Conservation (phyloP, 2,888 invertebrate genomes). For the Linyphia triangularis region DNA sequence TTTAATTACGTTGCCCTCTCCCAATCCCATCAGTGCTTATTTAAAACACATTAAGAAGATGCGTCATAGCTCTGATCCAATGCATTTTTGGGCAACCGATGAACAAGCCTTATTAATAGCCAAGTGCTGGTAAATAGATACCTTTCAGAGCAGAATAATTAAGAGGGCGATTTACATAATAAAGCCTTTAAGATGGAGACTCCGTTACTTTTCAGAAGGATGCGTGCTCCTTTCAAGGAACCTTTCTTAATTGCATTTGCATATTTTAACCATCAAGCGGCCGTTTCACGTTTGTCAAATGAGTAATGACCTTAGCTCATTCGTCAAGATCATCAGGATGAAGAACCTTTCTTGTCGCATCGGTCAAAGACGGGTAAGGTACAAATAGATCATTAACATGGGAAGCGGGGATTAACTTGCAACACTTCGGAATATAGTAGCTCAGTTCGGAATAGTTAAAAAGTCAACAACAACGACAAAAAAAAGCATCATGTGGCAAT, state of each 20-base stretch:
- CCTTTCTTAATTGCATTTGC: constrained; percentile 71
- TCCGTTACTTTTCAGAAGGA: background rate
- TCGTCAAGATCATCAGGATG: background rate
- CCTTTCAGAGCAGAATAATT: background rate
- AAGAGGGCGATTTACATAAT: constrained; percentile 22
- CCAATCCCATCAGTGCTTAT: too few relatives aligned
- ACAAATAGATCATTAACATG: too few relatives aligned
- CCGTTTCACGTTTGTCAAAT: constrained; percentile 26
- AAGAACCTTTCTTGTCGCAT: background rate
- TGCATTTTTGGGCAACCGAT: background rate
- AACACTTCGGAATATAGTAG: too few relatives aligned
- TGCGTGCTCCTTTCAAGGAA: background rate
- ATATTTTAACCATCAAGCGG: constrained; percentile 66
- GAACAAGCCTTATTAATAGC: background rate
- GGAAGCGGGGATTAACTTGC: too few relatives aligned
- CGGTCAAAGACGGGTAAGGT: background rate
- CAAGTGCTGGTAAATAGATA: background rate
- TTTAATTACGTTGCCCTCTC: too few relatives aligned
- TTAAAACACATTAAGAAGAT: background rate
- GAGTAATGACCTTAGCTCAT: background rate
- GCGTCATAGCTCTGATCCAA: background rate
- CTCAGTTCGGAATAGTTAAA: too few relatives aligned
- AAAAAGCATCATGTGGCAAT: too few relatives aligned
- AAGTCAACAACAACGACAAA: too few relatives aligned
- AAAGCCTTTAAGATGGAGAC: constrained; percentile 10